Conservation (phyloP, 2,113 vertebrate species). For the Cebus imitator region DNA sequence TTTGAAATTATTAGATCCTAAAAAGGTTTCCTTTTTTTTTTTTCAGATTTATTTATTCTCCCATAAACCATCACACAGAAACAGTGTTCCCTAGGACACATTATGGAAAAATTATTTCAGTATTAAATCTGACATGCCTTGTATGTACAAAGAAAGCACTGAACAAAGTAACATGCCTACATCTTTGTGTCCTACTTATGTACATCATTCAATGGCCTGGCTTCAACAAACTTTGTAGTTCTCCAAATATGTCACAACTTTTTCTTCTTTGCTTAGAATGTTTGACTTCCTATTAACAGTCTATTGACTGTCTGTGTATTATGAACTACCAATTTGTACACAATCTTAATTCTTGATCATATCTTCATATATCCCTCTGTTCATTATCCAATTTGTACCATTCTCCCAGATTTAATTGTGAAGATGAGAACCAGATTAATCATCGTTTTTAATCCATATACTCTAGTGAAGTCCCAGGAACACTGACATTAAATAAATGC, state of each 20-base stretch:
- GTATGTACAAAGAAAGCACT: neutral
- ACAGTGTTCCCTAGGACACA: neutral
- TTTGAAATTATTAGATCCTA: neutral
- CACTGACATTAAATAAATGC: neutral
- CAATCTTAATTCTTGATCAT: neutral
- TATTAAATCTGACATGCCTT: neutral
- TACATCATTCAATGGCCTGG: neutral
- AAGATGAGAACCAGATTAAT: neutral
- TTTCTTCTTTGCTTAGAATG: neutral
- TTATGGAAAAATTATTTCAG: neutral
- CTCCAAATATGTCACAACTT: neutral
- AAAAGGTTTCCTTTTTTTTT: neutral
- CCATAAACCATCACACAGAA: neutral
- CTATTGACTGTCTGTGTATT: neutral
- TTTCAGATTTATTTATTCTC: neutral
- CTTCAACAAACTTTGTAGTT: neutral
- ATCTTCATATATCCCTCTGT: neutral
- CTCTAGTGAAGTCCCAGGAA: neutral
- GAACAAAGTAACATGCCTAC: neutral
- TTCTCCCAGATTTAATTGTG: neutral
- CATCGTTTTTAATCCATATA: neutral
- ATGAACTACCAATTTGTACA: neutral
- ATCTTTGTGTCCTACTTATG: neutral
- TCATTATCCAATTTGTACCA: neutral
- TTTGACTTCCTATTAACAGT: neutral